phyloP scores from a whole-genome alignment of 2,888 invertebrate genomes.

The Rotaria socialis region DNA sequence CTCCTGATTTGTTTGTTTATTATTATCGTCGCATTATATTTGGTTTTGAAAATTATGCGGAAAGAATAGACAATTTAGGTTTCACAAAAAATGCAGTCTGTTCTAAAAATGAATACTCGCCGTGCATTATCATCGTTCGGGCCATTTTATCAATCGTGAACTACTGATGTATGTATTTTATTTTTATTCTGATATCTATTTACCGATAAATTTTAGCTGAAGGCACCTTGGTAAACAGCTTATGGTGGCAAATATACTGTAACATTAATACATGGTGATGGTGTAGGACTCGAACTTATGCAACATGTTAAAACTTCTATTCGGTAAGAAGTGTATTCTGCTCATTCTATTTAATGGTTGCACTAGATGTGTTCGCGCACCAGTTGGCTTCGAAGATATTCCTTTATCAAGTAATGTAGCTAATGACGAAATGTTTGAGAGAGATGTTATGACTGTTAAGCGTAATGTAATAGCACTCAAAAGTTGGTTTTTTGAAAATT shows the following conservation, averaged over 20 bases:
- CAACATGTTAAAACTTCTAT: conserved; percentile 83
- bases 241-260: conserved; percentile 94
- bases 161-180: not conserved
- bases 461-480: conserved; percentile 92
- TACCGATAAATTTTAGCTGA: not conserved
- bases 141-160: not conserved
- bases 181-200: not conserved
- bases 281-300: conserved; percentile 93
- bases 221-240: conserved; percentile 59
- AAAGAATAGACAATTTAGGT: too few relatives aligned
- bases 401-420: conserved; percentile 73
- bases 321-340: conserved; percentile 61
- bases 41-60: too few relatives aligned
- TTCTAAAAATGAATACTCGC: not conserved
- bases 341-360: conserved; percentile 44
- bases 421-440: conserved; percentile 77
- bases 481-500: conserved; percentile 79
- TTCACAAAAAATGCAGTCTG: not conserved
- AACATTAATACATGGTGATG: conserved; percentile 89
- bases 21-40: too few relatives aligned
- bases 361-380: conserved; percentile 72
- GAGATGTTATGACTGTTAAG: conserved; percentile 87
- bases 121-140: not conserved
- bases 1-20: too few relatives aligned
- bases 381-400: conserved; percentile 90